phyloP scores from a whole-genome alignment of 2,888 invertebrate genomes.

The Patella pellucida region DNA sequence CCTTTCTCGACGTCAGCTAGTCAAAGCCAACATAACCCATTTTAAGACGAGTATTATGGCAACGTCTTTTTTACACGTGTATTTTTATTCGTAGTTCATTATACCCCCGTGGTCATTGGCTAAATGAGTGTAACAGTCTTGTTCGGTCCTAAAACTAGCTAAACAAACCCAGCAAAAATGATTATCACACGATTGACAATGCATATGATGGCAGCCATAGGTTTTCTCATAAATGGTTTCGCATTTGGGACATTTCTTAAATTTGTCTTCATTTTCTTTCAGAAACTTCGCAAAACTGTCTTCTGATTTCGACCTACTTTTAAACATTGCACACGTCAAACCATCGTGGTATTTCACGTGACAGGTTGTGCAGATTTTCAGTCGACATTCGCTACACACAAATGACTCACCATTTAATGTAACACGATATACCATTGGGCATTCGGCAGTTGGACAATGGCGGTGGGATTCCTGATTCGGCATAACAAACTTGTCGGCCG shows the following conservation, averaged over 20 bases:
- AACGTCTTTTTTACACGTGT: too few relatives aligned
- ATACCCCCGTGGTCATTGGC: slow-evolving; percentile 34
- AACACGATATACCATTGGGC: slow-evolving; percentile 54
- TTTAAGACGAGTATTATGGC: too few relatives aligned
- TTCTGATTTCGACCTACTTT: slow-evolving; percentile 37
- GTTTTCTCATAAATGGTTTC: slow-evolving; percentile 52
- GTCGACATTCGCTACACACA: slow-evolving; percentile 46
- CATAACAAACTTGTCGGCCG: slow-evolving; percentile 20
- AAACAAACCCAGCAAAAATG: slow-evolving; percentile 64
- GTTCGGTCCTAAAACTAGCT: slow-evolving; percentile 32
- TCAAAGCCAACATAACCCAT: too few relatives aligned
- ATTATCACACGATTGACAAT: slow-evolving; percentile 48
- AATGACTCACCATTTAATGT: slow-evolving; percentile 36
- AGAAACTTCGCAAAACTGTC: slow-evolving; percentile 45
- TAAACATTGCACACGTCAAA: slow-evolving; percentile 52
- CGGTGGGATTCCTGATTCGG: slow-evolving; percentile 39
- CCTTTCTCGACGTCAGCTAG: too few relatives aligned
- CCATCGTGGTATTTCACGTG: slow-evolving; percentile 57
- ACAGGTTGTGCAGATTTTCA: slow-evolving; percentile 54
- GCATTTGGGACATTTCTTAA: slow-evolving; percentile 61
- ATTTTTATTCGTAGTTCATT: background rate
- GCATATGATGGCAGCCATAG: slow-evolving; percentile 62
- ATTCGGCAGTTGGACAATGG: slow-evolving; percentile 63
- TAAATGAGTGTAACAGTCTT: slow-evolving; percentile 55
- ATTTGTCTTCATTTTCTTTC: slow-evolving; percentile 37